Evolutionary conservation across 2,888 invertebrate species (phyloP).

Genomic region (Melanophora roralis): DNA sequence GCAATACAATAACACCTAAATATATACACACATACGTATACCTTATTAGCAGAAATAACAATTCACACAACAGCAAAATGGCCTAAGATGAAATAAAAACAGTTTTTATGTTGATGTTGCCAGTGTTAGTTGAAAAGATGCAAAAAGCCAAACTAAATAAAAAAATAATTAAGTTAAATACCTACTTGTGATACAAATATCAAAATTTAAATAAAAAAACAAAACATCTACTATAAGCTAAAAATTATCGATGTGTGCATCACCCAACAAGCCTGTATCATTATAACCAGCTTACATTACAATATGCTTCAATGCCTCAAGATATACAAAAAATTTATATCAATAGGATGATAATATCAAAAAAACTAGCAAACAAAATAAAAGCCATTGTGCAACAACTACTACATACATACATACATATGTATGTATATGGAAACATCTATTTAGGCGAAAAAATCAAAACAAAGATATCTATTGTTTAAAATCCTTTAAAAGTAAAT

Average conservation of each 20-base stretch:
- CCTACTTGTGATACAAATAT: background rate
- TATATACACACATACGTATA: too few relatives aligned
- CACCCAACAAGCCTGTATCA: too few relatives aligned
- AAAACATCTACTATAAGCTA: background rate
- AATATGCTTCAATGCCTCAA: constrained; percentile 8
- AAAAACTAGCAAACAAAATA: background rate
- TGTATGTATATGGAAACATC: background rate
- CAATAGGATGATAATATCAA: background rate
- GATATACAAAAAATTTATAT: background rate
- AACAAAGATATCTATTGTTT: background rate
- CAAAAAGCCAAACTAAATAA: background rate
- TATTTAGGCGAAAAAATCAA: too few relatives aligned
- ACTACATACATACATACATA: background rate
- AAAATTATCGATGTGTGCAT: background rate
- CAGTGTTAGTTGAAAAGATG: constrained; percentile 3
- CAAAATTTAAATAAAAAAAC: background rate
- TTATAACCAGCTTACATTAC: too few relatives aligned
- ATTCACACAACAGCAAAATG: background rate
- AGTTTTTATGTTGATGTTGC: background rate
- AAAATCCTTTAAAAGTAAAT: too few relatives aligned
- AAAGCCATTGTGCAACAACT: background rate
- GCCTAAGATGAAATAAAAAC: constrained; percentile 7
- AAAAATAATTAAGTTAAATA: background rate
- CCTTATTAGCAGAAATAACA: background rate
- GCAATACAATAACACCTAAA: background rate